Evolutionary conservation across 1,140 invertebrate species (phyloP).

Genomic region (Magallana angulata): DNA sequence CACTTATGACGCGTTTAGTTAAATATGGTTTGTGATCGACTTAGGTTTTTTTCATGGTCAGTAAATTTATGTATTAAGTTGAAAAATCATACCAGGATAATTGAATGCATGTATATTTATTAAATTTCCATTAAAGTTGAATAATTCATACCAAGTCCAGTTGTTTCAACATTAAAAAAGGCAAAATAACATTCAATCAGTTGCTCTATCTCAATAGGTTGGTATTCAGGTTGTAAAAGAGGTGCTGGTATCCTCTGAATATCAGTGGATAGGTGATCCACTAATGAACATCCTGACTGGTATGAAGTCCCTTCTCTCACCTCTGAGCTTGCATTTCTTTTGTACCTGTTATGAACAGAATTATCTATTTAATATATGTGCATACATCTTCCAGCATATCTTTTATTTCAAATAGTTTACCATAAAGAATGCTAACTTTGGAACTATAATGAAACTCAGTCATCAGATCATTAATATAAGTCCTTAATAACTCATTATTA

Average conservation of each 20-base stretch:
- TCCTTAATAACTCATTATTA: neutral
- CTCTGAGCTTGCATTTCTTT: neutral
- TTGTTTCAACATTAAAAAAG: slow-evolving; percentile 9
- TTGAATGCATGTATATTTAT: neutral
- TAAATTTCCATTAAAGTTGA: neutral
- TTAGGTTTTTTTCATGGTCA: too few species aligned
- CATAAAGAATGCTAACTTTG: neutral
- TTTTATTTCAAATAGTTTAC: neutral
- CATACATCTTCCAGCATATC: too few species aligned
- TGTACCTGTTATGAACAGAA: neutral
- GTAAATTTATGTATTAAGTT: too few species aligned
- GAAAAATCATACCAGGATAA: too few species aligned
- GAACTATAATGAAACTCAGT: neutral
- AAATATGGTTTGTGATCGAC: too few species aligned
- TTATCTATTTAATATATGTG: neutral
- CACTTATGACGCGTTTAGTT: too few species aligned
- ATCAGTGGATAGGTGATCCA: neutral
- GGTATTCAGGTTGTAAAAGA: neutral
- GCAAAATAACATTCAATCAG: neutral
- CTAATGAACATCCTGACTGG: neutral
- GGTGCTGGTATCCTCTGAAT: neutral
- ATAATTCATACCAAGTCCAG: neutral
- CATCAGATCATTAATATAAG: neutral
- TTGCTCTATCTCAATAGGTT: neutral
- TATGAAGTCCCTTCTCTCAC: neutral